Base-by-base conservation (phyloP, 2,113 vertebrate genomes). In the Oostethus manadensis region DNA sequence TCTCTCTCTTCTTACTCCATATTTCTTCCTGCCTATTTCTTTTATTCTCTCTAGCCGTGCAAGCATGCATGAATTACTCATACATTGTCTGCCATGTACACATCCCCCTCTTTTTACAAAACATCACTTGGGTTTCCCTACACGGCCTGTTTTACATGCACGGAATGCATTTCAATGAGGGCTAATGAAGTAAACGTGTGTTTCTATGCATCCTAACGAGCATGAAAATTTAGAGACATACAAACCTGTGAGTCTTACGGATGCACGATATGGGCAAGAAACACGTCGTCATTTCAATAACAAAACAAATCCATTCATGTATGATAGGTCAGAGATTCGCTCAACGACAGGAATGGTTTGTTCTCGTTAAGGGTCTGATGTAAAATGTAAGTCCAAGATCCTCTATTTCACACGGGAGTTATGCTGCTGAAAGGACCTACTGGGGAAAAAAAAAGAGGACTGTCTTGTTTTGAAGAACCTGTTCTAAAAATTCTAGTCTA, bases 101-200 rank as follows among this genome's bases (percentile, higher is more conserved):
- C 35, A 8, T 10, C 38, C 87, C 79, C 84, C 84, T 86, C 86
- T 90, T 90, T 88, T 88, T 89, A 47, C 38, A 42, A 14, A 42
- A 42, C 6, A 89, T 90, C 86, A 84, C 88, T 93, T 90, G 91
- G 93, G 90, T 94, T 95, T 92, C 90, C 35, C 84, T 90, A 91
- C 92, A 82, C 82, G 82, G 88, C 87, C 87, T 87, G 90, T 94
- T 93, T 96, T 89, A 88, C 86, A 92, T 92, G 88, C 84, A 58
- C 71, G 72, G 84, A 89, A 88, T 89, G 85, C 82, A 86, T 88
- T 94, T 95, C 92, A 93, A 90, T 92, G 83, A 84, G 85, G 86
- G 79, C 84, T 84, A 85, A 90, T 87, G 71, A 83, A 74, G 67
- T 69, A 66, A 70, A 84, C 78, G 65, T 57, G 58, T 77, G 68